Conservation (phyloP, 2,888 invertebrate species). For the Mythimna loreyi region DNA sequence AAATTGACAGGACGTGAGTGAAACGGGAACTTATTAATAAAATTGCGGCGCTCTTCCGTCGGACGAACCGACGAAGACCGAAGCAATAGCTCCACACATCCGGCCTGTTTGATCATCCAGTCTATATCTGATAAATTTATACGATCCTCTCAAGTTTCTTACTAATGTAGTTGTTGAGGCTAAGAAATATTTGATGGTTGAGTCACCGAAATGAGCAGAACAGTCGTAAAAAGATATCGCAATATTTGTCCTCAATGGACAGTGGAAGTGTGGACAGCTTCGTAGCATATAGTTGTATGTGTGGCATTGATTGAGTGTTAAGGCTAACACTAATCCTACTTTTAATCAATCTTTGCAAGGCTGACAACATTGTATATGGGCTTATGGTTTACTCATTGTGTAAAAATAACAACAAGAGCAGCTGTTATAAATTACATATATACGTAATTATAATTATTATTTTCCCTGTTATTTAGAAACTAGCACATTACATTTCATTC, state of each 20-base stretch:
- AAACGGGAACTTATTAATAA: slow-evolving; percentile 89
- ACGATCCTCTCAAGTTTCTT: slow-evolving; percentile 67
- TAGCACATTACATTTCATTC: slow-evolving; percentile 11
- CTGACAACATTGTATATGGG: too few relatives aligned
- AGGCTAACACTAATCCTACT: neutral
- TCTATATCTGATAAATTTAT: slow-evolving; percentile 74
- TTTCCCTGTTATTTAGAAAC: slow-evolving; percentile 10
- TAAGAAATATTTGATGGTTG: slow-evolving; percentile 41
- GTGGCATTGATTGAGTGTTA: neutral
- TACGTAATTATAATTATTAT: neutral
- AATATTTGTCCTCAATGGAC: slow-evolving; percentile 36
- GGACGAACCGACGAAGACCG: slow-evolving; percentile 79
- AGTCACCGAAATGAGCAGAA: slow-evolving; percentile 33
- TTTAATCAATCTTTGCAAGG: slow-evolving; percentile 1
- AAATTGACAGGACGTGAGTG: slow-evolving; percentile 85
- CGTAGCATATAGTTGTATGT: slow-evolving; percentile 13
- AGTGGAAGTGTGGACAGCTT: slow-evolving; percentile 9
- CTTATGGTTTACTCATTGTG: too few relatives aligned
- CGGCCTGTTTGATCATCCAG: slow-evolving; percentile 85
- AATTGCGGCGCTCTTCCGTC: slow-evolving; percentile 86
- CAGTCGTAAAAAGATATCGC: slow-evolving; percentile 32
- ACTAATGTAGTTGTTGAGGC: slow-evolving; percentile 34
- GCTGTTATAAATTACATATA: neutral
- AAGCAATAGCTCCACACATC: slow-evolving; percentile 77
- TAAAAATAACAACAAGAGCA: neutral